These are phyloP conservation scores for Thumatha senex DNA, from an alignment of 2,888 invertebrate species.

Conservation along the genomic window DNA sequence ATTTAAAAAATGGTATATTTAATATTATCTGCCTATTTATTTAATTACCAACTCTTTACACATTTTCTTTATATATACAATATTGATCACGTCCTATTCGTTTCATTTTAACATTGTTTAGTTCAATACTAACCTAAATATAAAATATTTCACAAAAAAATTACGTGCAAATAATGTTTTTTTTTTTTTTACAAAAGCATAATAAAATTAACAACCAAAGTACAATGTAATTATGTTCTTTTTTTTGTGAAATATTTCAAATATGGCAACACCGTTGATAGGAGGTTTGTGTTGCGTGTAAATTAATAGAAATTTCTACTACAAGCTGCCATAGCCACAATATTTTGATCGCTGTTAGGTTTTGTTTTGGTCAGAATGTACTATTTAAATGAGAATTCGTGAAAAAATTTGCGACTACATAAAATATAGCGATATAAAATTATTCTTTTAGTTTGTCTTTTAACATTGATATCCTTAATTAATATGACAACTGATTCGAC, in stretches of 20 bases:
- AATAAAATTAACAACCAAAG: slow-evolving; percentile 28
- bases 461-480: too few relatives aligned
- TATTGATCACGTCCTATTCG: slow-evolving; percentile 68
- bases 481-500: too few relatives aligned
- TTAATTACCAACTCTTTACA: slow-evolving; percentile 37
- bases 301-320: slow-evolving; percentile 23
- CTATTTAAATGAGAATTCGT: background rate
- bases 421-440: slow-evolving; percentile 1
- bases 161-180: slow-evolving; percentile 2
- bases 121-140: slow-evolving; percentile 66
- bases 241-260: slow-evolving; percentile 23
- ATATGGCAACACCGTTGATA: slow-evolving; percentile 35
- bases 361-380: too few relatives aligned
- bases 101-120: slow-evolving; percentile 76
- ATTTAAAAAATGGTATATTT: slow-evolving; percentile 37
- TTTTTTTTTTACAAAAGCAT: slow-evolving; percentile 10
- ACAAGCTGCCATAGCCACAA: slow-evolving; percentile 28
- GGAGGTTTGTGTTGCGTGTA: slow-evolving; percentile 27
- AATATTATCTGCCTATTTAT: slow-evolving; percentile 20
- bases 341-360: slow-evolving; percentile 12
- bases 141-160: slow-evolving; percentile 26
- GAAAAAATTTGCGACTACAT: slow-evolving; percentile 15
- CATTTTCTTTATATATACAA: slow-evolving; percentile 60
- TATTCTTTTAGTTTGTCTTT: background rate
- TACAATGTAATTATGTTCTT: slow-evolving; percentile 4